These are phyloP conservation scores for Nicator chloris DNA, from an alignment of 2,113 vertebrate species.

Conservation along the genomic window DNA sequence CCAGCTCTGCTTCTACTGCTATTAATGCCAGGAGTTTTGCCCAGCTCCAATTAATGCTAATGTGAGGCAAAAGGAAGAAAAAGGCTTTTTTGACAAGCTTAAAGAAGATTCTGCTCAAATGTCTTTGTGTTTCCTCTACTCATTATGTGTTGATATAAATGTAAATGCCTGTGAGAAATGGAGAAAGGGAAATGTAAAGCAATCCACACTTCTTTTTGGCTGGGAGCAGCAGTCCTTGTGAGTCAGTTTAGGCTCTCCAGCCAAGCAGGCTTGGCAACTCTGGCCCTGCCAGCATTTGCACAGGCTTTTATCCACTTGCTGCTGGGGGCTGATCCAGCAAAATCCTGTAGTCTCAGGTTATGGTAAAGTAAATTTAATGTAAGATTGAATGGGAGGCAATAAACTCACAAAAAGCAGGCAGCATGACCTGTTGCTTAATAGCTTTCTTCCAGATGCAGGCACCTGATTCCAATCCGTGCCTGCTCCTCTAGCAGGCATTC, in stretches of 20 bases:
- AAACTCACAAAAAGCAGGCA: not conserved
- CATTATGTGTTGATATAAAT: constrained; percentile 59
- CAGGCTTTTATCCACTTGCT: constrained; percentile 49
- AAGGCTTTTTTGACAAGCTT: not conserved
- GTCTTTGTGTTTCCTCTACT: constrained; percentile 43
- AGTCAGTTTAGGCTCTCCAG: constrained; percentile 58
- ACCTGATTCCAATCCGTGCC: not conserved
- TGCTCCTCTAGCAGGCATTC: not conserved
- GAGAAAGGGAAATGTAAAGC: constrained; percentile 54
- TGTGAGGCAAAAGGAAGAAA: not conserved
- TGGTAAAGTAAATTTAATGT: constrained; percentile 15
- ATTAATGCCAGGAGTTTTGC: not conserved
- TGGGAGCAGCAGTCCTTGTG: constrained; percentile 42
- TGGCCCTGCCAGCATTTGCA: constrained; percentile 56
- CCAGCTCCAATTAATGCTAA: constrained; percentile 29
- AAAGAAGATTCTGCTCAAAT: constrained; percentile 27
- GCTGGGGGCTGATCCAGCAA: not conserved
- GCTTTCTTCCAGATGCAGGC: not conserved
- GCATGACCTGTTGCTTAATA: constrained; percentile 9
- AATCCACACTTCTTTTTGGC: constrained; percentile 61
- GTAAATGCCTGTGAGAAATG: constrained; percentile 53
- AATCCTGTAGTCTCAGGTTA: not conserved
- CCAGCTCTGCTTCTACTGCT: not conserved
- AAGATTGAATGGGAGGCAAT: constrained; percentile 7
- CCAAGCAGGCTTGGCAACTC: constrained; percentile 67